phyloP scores from a whole-genome alignment of 2,113 vertebrate species.

The Acinonyx jubatus region DNA sequence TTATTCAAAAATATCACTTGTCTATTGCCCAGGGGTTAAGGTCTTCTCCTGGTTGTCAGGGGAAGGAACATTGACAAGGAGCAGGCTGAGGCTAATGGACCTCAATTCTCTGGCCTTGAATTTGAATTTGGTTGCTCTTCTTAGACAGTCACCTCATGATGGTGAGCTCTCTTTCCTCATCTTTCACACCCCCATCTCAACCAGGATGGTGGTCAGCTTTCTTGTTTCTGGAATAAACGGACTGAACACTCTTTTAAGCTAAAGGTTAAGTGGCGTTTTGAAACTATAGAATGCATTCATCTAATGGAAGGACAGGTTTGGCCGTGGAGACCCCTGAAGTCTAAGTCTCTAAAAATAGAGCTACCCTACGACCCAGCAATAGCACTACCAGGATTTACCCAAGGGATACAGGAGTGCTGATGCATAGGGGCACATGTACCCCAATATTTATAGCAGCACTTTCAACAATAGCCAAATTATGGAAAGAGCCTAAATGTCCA shows the following conservation, averaged over 20 bases:
- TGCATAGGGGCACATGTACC: too few species aligned
- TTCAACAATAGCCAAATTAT: too few species aligned
- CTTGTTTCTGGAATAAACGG: background rate
- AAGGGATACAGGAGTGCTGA: too few species aligned
- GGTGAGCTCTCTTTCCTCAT: background rate
- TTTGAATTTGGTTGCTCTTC: background rate
- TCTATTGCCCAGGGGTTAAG: background rate
- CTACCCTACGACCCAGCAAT: too few species aligned
- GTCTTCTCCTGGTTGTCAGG: background rate
- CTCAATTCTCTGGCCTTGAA: background rate
- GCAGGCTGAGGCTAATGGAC: background rate
- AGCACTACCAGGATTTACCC: too few species aligned
- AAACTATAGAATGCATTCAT: background rate
- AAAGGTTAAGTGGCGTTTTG: background rate
- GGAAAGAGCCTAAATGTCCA: too few species aligned
- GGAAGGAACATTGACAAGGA: background rate
- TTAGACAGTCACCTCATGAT: background rate
- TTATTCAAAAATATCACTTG: background rate
- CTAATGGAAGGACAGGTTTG: background rate
- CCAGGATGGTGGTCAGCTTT: background rate
- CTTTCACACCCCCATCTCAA: background rate
- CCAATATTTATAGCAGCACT: too few species aligned
- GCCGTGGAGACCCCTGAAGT: background rate
- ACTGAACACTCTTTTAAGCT: background rate
- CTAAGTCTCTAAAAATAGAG: background rate